Conservation (phyloP, 1,140 invertebrate species). For the Cydia pomonella region DNA sequence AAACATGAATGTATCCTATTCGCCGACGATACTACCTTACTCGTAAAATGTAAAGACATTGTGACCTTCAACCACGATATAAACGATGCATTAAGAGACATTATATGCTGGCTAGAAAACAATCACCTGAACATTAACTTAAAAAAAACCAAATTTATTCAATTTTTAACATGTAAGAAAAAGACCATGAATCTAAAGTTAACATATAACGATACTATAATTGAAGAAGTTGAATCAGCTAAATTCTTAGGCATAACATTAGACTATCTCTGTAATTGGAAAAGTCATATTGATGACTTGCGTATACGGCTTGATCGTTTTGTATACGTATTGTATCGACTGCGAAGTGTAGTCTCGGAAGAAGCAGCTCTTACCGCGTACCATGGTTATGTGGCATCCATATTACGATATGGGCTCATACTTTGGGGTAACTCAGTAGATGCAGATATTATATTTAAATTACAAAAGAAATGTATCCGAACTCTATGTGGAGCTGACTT, state of each 20-base stretch:
- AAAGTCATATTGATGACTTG: background rate
- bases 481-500: background rate
- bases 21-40: background rate
- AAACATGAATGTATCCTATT: background rate
- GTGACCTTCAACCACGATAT: background rate
- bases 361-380: background rate
- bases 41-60: background rate
- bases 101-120: background rate
- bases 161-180: background rate
- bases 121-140: conserved; percentile 4
- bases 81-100: background rate
- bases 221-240: background rate
- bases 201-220: background rate
- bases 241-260: background rate
- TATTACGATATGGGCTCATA: background rate
- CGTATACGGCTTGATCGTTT: background rate
- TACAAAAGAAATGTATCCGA: conserved; percentile 2
- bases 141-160: background rate
- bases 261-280: background rate
- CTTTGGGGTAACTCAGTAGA: conserved; percentile 15
- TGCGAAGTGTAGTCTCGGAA: conserved; percentile 2
- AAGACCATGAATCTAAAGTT: background rate
- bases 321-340: background rate
- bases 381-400: background rate
- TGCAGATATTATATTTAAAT: background rate